Evolutionary conservation across 2,113 vertebrate species (phyloP).

Genomic region (Tor tambroides): DNA sequence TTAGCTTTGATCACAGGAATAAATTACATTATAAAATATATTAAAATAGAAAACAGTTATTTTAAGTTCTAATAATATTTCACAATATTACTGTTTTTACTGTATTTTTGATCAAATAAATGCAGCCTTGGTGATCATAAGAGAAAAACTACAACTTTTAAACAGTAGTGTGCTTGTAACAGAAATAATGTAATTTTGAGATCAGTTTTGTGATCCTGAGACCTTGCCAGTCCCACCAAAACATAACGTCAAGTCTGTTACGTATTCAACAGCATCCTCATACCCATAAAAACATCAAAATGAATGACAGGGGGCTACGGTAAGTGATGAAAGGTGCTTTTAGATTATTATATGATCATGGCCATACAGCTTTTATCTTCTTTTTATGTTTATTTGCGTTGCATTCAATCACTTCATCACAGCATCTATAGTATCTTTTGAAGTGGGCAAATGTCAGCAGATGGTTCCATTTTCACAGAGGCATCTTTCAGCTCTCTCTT

Average conservation of each 20-base stretch:
- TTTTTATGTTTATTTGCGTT: constrained; percentile 8
- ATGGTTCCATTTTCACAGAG: constrained; percentile 61
- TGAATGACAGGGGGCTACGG: neutral
- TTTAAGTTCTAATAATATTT: neutral
- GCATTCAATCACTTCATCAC: constrained; percentile 17
- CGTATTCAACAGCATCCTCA: neutral
- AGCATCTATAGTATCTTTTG: constrained; percentile 40
- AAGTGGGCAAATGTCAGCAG: constrained; percentile 59
- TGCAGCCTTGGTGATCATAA: neutral
- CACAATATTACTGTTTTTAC: neutral
- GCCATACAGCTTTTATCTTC: constrained; percentile 24
- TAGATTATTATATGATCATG: neutral
- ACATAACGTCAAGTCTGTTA: neutral
- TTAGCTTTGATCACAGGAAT: neutral
- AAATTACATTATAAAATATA: neutral
- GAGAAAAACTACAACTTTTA: neutral
- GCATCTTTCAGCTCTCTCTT: constrained; percentile 55
- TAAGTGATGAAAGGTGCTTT: constrained; percentile 7
- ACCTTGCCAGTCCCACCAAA: neutral
- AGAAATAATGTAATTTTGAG: neutral
- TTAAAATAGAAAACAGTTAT: neutral
- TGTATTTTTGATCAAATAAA: neutral
- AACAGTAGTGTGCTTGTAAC: neutral
- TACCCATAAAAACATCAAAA: neutral
- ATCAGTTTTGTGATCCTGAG: neutral